Evolutionary conservation across 2,113 vertebrate species (phyloP), one percentile per base, ranked within the genome.

Genomic region (Perca flavescens): DNA sequence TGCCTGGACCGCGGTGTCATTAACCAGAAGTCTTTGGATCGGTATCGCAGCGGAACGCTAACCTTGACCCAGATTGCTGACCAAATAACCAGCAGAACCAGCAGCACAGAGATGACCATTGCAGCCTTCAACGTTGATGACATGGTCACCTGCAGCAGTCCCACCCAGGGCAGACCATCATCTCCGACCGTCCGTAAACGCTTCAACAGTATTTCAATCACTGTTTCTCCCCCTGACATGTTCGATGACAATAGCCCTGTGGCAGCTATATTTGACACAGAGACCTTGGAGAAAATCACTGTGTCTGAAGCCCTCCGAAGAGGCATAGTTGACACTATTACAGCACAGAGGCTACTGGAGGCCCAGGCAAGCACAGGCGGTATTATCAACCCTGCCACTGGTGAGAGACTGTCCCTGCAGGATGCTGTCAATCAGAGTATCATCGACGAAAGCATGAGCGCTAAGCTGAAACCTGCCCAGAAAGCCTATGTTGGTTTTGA

Each of bases 281-380:
- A 99, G 92, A 99, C 97, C 76, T 82, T 99, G 80, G 98, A 99
- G 89, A 99, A 99, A 86, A 97, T 99, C 83, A 99, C 98, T 0
- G 94, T 99, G 73, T 85, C 91, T 0, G 98, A 99, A 91, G 98
- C 94, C 0, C 94, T 96, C 19, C 95, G 97, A 63, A 95, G 99
- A 56, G 97, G 97, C 74, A 97, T 99, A 0, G 96, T 99, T 10
- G 99, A 99, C 65, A 96, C 95, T 77, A 97, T 99, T 91, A 99
- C 97, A 0, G 97, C 97, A 11, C 99, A 99, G 89, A 95, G 97
- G 25, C 91, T 99, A 13, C 94, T 99, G 47, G 99, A 99, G 89
- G 99, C 98, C 49, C 99, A 99, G 86, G 95, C 96, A 47, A 98
- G 97, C 94, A 99, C 98, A 0, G 98, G 98, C 0, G 99, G 99